Evolutionary conservation across 2,797 vertebrate genomes (phyloP).

Genomic region (Anabas testudineus): DNA sequence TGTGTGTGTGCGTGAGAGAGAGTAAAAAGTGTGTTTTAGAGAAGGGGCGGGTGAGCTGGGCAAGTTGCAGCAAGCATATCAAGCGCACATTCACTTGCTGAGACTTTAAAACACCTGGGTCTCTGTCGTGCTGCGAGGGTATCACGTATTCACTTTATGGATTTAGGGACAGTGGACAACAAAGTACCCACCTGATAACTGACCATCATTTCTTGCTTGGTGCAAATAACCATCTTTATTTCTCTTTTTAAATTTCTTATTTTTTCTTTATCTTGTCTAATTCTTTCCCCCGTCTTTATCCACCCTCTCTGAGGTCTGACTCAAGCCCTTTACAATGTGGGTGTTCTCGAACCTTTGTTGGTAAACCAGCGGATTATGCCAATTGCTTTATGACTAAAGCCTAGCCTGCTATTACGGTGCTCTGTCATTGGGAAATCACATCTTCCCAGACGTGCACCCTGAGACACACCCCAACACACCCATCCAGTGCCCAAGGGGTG

Average conservation of each 20-base stretch:
- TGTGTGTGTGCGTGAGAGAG: conserved; percentile 26
- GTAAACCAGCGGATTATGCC: conserved; percentile 76
- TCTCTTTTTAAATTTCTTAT: conserved; percentile 3
- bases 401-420: conserved; percentile 71
- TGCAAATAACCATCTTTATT: conserved; percentile 34
- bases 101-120: conserved; percentile 48
- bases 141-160: conserved; percentile 29
- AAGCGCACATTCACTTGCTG: conserved; percentile 25
- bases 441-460: conserved; percentile 71
- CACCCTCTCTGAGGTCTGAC: conserved; percentile 44
- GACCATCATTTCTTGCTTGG: conserved; percentile 23
- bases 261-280: conserved; percentile 1
- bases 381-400: conserved; percentile 76
- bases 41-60: conserved; percentile 20
- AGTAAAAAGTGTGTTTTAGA: conserved; percentile 36
- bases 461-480: conserved; percentile 60
- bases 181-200: conserved; percentile 35
- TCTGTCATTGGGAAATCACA: conserved; percentile 74
- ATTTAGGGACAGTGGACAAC: conserved; percentile 39
- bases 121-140: conserved; percentile 8
- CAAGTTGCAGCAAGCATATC: conserved; percentile 66
- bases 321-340: conserved; percentile 66
- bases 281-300: conserved; percentile 22
- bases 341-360: conserved; percentile 76
- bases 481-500: conserved; percentile 44